Evolutionary conservation across 2,797 vertebrate species (phyloP).

Genomic region (Distichodus sexfasciatus): DNA sequence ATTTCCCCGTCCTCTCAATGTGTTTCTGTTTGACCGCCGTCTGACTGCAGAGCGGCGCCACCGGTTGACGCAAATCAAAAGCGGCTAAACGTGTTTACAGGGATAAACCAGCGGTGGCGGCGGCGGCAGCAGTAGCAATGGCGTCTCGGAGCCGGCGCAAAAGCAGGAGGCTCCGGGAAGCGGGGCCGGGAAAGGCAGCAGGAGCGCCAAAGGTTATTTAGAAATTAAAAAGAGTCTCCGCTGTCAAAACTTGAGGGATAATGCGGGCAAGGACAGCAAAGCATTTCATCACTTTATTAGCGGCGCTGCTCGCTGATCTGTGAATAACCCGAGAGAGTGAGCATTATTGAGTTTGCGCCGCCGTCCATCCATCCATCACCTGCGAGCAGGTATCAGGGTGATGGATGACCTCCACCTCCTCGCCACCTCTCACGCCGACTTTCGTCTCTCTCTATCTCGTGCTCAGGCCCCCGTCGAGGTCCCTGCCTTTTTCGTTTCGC

Average conservation of each 20-base stretch:
- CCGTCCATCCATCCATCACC: constrained; percentile 83
- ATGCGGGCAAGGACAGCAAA: constrained; percentile 75
- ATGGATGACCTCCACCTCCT: constrained; percentile 73
- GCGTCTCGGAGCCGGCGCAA: not conserved
- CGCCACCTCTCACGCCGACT: constrained; percentile 32
- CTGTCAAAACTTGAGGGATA: constrained; percentile 76
- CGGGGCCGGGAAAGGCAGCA: constrained; percentile 36
- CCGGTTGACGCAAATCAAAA: constrained; percentile 53
- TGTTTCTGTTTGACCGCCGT: constrained; percentile 45
- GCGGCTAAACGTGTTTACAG: constrained; percentile 40
- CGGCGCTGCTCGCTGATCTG: constrained; percentile 80
- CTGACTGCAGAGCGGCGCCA: constrained; percentile 45
- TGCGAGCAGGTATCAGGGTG: constrained; percentile 74
- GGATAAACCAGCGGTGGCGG: too few species aligned
- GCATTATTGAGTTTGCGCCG: constrained; percentile 83
- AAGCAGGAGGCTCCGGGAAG: not conserved
- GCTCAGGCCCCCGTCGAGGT: constrained; percentile 23
- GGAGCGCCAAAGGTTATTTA: constrained; percentile 67
- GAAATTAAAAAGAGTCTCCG: constrained; percentile 73
- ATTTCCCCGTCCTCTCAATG: constrained; percentile 49
- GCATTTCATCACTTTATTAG: constrained; percentile 82
- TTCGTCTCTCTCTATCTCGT: constrained; percentile 43
- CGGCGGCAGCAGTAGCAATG: too few species aligned
- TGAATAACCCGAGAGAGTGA: constrained; percentile 77
- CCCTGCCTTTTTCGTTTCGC: not conserved